phyloP scores from a whole-genome alignment of 1,140 invertebrate species.

The Caenorhabditis briggsae region DNA sequence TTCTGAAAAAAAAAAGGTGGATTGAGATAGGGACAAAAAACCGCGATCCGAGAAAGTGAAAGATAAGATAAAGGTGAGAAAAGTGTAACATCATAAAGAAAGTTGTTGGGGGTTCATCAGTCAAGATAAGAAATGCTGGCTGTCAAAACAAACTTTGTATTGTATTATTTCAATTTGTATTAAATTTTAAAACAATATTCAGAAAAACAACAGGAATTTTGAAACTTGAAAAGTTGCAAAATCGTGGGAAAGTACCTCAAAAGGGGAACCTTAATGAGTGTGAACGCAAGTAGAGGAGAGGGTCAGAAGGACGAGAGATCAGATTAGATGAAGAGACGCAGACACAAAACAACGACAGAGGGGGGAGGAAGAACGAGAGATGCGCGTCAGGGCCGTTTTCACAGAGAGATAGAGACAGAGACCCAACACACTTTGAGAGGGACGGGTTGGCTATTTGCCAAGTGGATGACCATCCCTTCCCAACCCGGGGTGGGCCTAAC shows the following conservation, averaged over 20 bases:
- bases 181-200: too few species aligned
- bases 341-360: not conserved
- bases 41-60: not conserved
- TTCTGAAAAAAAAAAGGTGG: not conserved
- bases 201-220: too few species aligned
- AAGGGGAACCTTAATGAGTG: slow-evolving; percentile 37
- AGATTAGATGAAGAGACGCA: not conserved
- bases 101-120: not conserved
- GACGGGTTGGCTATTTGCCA: slow-evolving; percentile 51
- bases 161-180: not conserved
- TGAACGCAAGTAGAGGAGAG: slow-evolving; percentile 16
- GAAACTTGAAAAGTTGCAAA: not conserved
- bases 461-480: slow-evolving; percentile 46
- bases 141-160: not conserved
- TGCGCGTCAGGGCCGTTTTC: not conserved
- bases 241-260: not conserved
- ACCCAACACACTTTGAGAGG: slow-evolving; percentile 46
- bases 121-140: not conserved
- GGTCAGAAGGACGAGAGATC: slow-evolving; percentile 4
- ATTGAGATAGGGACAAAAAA: not conserved
- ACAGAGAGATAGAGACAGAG: too few species aligned
- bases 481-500: not conserved
- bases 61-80: slow-evolving; percentile 18
- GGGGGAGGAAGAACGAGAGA: not conserved
- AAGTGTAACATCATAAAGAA: slow-evolving; percentile 39